Evolutionary conservation across 2,113 vertebrate species (phyloP).

Genomic region (Bubo blakistoni): DNA sequence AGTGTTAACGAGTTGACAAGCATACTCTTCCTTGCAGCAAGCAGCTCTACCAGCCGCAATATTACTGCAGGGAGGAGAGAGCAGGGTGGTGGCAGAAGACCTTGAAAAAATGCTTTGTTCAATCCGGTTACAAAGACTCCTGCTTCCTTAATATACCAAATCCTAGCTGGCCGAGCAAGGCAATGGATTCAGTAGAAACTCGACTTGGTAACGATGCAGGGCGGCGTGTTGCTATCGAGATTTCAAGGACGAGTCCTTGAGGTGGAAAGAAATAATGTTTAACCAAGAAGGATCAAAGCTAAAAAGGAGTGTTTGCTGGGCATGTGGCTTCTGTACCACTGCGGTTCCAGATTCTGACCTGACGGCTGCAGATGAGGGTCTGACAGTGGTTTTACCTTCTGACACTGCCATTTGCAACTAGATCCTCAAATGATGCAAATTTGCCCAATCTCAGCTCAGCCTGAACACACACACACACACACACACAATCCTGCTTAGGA

Average conservation of each 20-base stretch:
- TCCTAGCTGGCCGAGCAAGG: background rate
- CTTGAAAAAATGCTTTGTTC: slow-evolving; percentile 56
- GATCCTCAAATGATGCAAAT: background rate
- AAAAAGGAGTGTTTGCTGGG: background rate
- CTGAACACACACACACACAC: background rate
- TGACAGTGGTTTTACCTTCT: background rate
- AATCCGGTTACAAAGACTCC: background rate
- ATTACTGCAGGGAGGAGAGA: slow-evolving; percentile 35
- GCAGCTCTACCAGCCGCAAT: slow-evolving; percentile 9
- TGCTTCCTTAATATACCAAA: background rate
- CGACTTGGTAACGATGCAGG: background rate
- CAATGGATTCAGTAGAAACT: background rate
- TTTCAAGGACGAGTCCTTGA: background rate
- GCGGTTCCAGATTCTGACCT: background rate
- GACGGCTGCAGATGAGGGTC: background rate
- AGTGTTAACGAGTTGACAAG: slow-evolving; percentile 39
- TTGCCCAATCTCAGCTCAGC: background rate
- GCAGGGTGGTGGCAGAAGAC: slow-evolving; percentile 39
- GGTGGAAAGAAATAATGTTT: background rate
- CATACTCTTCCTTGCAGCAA: background rate
- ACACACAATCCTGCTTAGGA: background rate
- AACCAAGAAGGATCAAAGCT: background rate
- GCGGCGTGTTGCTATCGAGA: background rate
- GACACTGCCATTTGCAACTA: background rate
- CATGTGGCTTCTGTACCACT: background rate